Evolutionary conservation across 2,888 invertebrate genomes (phyloP), one percentile per base, ranked within the genome.

Genomic region (Oxycera nigricornis): DNA sequence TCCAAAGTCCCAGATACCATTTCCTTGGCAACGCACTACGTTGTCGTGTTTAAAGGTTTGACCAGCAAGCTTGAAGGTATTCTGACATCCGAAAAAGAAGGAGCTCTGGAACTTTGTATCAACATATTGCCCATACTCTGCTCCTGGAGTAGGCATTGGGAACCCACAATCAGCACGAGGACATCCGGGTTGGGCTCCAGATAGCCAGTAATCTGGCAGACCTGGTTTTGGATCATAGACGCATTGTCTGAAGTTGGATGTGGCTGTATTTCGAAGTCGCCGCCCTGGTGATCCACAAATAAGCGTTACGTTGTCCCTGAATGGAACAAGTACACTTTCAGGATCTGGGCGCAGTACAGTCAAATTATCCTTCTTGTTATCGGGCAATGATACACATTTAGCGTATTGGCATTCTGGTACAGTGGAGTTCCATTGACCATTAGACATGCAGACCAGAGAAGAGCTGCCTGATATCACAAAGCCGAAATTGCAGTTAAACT

Each of bases 1-100:
- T 30, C 98, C 98, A 83, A 98, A 97, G 87, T 98, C 98, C 98
- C 98, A 98, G 76, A 94, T 92, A 1, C 96, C 95, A 81, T 96
- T 96, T 0, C 92, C 92, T 86, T 94, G 93, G 84, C 98, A 98
- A 77, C 93, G 88, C 0, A 98, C 97, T 11, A 94, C 93, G 82
- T 95, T 95, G 81, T 97, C 96, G 79, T 96, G 93, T 79, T 93
- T 92, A 77, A 92, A 93, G 1, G 96, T 95, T 86, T 97, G 95
- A 1, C 97, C 97, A 22, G 95, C 95, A 17, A 96, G 87, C 82
- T 95, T 95, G 82, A 97, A 98, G 0, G 97, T 97, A 78, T 96
- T 95, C 86, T 96, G 95, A 81, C 97, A 98, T 39, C 96, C 96
- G 82, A 97, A 97, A 88, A 94, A 96, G 87, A 97, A 96, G 2